Base-by-base conservation (phyloP, 23 tunicate genomes). In the Diplosoma virens region DNA sequence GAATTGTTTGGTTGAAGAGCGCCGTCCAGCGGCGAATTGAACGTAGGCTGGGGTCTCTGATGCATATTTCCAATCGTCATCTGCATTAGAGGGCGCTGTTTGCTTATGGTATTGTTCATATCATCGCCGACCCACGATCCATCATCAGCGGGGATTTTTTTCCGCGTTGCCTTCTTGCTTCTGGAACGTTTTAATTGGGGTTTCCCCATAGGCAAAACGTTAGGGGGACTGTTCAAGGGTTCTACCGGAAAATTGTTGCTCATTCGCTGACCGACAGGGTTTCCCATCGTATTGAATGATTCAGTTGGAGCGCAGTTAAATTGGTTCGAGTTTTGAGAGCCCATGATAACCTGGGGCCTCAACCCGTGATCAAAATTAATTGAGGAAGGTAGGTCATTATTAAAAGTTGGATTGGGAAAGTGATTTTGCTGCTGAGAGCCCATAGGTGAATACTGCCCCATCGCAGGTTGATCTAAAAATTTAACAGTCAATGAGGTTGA, bases 11-110 rank as follows among this genome's bases (percentile, higher is more conserved):
- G 28, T 4, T 26, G 83, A 31, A 47, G 75, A 25, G 37, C 37
- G 4, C 68, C 68, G n/a, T 60, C 53, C 23, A 34, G 71, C 27
- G 86, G 17, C 55, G 77, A 33, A 58, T 56, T 67, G 20, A 6
- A 71, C 6, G 86, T 71, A 22, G 86, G 63, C 26, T 71, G 86
- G 1, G 67, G 79, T 29, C 86, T 71, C 72, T 71, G 72, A 20
- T 71, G 79, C 79, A 54, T 71, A 55, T 72, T 76, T 20, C 86
- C 78, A 26, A 81, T 70, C 24, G 86, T 81, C 79, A 81, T 81
- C 32, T 71, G 71, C 34, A 76, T 25, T 37, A 71, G 23, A 22
- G 76, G 84, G 47, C 86, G 79, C 78, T 47, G 78, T 47, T 72
- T 72, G 61, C 48, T 45, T 1, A 29, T 74, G 58, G 18, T 26